Conservation (phyloP, 2,888 invertebrate species). For the Drosophila kuntzei region DNA sequence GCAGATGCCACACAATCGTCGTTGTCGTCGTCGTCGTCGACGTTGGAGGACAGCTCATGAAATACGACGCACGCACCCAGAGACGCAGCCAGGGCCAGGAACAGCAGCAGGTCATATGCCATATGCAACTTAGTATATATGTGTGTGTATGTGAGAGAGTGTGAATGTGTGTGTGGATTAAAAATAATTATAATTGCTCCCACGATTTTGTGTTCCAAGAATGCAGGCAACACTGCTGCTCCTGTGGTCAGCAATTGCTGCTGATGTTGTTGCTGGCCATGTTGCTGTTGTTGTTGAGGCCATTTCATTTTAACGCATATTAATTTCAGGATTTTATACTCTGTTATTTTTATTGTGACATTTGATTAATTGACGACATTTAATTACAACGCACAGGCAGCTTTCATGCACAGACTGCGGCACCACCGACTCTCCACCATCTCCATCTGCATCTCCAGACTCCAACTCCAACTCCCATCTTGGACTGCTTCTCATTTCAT, state of each 20-base stretch:
- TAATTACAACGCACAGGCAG: constrained; percentile 84
- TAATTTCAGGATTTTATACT: constrained; percentile 82
- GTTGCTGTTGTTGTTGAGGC: constrained; percentile 67
- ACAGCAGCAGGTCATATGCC: constrained; percentile 57
- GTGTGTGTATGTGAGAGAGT: constrained; percentile 41
- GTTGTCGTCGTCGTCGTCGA: constrained; percentile 57
- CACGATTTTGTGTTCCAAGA: constrained; percentile 84
- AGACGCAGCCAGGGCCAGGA: constrained; percentile 37
- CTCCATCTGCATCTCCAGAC: constrained; percentile 18
- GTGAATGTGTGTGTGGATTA: constrained; percentile 67
- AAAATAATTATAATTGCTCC: constrained; percentile 86
- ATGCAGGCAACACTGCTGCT: constrained; percentile 60
- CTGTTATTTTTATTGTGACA: constrained; percentile 82
- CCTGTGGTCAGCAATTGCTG: constrained; percentile 71
- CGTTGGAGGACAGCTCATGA: constrained; percentile 77
- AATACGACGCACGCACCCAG: constrained; percentile 76
- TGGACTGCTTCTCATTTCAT: constrained; percentile 28
- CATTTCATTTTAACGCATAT: constrained; percentile 83
- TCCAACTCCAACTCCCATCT: constrained; percentile 5
- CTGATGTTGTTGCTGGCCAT: constrained; percentile 44
- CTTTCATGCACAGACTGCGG: constrained; percentile 63
- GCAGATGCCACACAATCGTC: constrained; percentile 80
- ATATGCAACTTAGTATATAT: constrained; percentile 60
- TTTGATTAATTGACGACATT: constrained; percentile 86
- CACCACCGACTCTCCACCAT: constrained; percentile 19